Percentiles rank a stretch among this genome's conserved stretches.
Conservation (phyloP, 2,888 invertebrate species). For the Stenolophus ochropezus region DNA sequence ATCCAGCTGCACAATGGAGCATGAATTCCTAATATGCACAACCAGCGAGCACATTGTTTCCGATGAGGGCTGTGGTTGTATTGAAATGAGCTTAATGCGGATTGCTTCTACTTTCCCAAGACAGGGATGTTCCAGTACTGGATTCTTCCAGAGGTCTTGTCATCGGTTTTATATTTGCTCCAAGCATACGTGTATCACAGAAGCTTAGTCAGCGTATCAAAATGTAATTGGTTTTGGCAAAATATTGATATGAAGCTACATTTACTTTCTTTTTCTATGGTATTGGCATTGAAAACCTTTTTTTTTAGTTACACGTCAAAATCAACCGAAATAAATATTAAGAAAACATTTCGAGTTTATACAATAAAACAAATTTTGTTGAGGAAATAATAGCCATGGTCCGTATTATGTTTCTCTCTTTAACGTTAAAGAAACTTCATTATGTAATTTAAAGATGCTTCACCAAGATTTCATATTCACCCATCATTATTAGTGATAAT, state of each 20-base stretch:
- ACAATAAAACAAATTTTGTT: too few relatives aligned
- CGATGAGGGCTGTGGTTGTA: not conserved
- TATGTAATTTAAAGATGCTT: too few relatives aligned
- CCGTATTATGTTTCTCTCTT: too few relatives aligned
- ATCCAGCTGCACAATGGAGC: constrained; percentile 47
- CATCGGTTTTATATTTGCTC: not conserved
- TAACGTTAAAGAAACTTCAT: too few relatives aligned
- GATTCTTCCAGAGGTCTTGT: not conserved
- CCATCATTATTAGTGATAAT: too few relatives aligned
- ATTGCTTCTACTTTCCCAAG: not conserved
- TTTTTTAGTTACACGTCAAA: not conserved
- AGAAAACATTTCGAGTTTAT: too few relatives aligned
- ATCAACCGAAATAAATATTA: not conserved
- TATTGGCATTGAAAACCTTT: too few relatives aligned
- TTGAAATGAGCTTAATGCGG: not conserved
- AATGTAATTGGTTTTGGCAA: not conserved
- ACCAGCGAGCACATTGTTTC: constrained; percentile 46
- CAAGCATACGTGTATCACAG: not conserved
- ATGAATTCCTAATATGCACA: constrained; percentile 58
- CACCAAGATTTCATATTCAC: too few relatives aligned
- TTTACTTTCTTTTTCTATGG: not conserved
- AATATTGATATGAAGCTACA: not conserved
- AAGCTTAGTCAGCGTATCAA: not conserved
- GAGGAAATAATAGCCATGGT: too few relatives aligned
- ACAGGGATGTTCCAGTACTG: not conserved